These are phyloP conservation scores for Ennomos fuscantarius DNA, from an alignment of 2,888 invertebrate genomes.

Conservation along the genomic window DNA sequence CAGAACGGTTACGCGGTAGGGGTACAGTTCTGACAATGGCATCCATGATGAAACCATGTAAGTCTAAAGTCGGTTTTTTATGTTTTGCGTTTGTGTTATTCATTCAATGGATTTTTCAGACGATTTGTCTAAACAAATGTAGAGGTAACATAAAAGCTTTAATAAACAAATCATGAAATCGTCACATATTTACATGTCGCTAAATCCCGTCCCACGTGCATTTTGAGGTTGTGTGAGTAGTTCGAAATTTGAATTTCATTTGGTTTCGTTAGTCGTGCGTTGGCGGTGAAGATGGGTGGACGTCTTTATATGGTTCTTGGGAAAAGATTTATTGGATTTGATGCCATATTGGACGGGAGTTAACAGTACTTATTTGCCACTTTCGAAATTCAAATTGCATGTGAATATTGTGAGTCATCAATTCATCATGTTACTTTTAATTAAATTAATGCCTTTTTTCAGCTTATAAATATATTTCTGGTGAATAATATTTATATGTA, in stretches of 20 bases:
- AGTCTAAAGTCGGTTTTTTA: no score
- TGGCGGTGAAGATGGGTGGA: slow-evolving; percentile 40
- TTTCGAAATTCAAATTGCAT: slow-evolving; percentile 10
- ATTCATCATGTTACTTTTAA: no score
- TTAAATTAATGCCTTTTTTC: no score
- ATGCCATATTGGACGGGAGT: slow-evolving; percentile 17
- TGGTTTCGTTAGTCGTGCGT: slow-evolving; percentile 40
- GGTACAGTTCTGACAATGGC: no score
- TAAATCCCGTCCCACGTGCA: slow-evolving; percentile 24
- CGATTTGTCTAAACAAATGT: no score
- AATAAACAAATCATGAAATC: not conserved
- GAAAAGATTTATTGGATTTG: slow-evolving; percentile 19
- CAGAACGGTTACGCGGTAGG: no score
- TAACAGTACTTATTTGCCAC: slow-evolving; percentile 17
- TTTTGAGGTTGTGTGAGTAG: slow-evolving; percentile 39
- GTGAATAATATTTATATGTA: no score
- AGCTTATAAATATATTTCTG: no score
- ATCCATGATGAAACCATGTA: no score
- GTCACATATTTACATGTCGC: slow-evolving; percentile 24
- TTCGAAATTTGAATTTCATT: slow-evolving; percentile 33
- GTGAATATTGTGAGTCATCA: no score
- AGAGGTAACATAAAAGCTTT: not conserved
- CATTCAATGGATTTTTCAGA: no score
- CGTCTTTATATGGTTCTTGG: slow-evolving; percentile 27
- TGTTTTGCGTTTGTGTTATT: no score